A percentile compares a stretch with the other conserved stretches of the same genome.
These are phyloP conservation scores for Eumerus sabulonum DNA, from an alignment of 2,888 invertebrate species.

Conservation along the genomic window DNA sequence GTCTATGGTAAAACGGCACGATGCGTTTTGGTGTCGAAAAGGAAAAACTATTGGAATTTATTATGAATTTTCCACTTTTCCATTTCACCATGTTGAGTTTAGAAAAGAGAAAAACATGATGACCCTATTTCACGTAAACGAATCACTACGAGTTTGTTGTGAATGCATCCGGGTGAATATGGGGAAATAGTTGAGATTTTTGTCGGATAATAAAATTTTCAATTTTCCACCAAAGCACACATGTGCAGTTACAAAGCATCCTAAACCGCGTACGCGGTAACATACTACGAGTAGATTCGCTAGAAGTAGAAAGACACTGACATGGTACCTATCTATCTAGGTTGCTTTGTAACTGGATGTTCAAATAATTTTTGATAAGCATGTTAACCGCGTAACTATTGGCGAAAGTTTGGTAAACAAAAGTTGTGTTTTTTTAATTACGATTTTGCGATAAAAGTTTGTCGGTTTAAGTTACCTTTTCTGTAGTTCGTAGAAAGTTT, in stretches of 20 bases:
- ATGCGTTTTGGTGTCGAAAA: conserved; percentile 32
- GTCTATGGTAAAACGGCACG: too few species aligned
- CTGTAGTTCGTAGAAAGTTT: too few species aligned
- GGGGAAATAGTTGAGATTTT: conserved; percentile 48
- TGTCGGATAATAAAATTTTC: conserved; percentile 51
- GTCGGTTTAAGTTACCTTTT: too few species aligned
- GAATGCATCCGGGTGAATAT: conserved; percentile 34
- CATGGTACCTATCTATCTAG: too few species aligned
- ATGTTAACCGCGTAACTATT: conserved; percentile 6
- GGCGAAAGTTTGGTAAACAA: background rate
- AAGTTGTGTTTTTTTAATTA: too few species aligned
- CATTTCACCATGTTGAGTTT: conserved; percentile 26
- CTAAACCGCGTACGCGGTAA: too few species aligned
- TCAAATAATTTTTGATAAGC: conserved; percentile 25
- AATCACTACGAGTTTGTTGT: conserved; percentile 45
- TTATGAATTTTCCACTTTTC: conserved; percentile 64
- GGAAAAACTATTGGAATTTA: conserved; percentile 44
- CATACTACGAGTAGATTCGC: too few species aligned
- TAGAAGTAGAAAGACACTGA: too few species aligned
- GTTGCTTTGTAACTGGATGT: background rate
- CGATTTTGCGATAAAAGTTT: too few species aligned
- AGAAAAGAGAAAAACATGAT: conserved; percentile 24
- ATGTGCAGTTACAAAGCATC: background rate
- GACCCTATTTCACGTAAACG: conserved; percentile 36
- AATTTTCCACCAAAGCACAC: conserved; percentile 39